Percentiles rank a stretch among this genome's conserved stretches.
Conservation (phyloP, 2,113 vertebrate species). For the Catharus fuscescens region DNA sequence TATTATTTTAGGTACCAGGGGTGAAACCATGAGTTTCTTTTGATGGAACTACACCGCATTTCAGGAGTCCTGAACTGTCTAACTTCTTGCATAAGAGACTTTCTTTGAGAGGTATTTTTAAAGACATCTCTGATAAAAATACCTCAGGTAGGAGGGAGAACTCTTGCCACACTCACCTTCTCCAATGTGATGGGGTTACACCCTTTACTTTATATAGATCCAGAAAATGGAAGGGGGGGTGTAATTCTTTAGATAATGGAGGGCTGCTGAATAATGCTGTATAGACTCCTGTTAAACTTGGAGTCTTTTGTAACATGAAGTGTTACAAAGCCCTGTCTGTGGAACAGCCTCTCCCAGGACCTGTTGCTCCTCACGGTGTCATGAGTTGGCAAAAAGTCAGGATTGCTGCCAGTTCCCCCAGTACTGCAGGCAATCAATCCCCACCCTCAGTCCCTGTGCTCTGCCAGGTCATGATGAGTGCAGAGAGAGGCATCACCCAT, state of each 20-base stretch:
- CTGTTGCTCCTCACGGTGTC: not conserved
- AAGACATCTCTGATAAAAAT: constrained; percentile 47
- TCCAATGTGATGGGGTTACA: not conserved
- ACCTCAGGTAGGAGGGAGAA: constrained; percentile 39
- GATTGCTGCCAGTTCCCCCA: not conserved
- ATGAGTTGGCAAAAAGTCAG: not conserved
- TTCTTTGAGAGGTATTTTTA: constrained; percentile 43
- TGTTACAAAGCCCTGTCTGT: not conserved
- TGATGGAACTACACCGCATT: not conserved
- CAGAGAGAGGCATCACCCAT: not conserved
- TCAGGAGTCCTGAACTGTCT: not conserved
- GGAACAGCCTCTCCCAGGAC: not conserved
- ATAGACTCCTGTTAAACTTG: not conserved
- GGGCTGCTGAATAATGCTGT: not conserved
- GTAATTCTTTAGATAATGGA: not conserved
- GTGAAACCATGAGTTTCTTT: not conserved
- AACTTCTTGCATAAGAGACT: constrained; percentile 42
- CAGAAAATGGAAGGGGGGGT: not conserved
- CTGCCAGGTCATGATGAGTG: rapidly evolving
- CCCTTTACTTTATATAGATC: constrained; percentile 41
- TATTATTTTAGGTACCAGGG: not conserved
- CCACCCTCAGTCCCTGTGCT: rapidly evolving
- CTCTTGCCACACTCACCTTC: constrained; percentile 23
- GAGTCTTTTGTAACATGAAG: not conserved
- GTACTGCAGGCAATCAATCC: rapidly evolving